These are phyloP conservation scores for Tridacna crocea DNA, from an alignment of 2,888 invertebrate genomes.

Conservation along the genomic window DNA sequence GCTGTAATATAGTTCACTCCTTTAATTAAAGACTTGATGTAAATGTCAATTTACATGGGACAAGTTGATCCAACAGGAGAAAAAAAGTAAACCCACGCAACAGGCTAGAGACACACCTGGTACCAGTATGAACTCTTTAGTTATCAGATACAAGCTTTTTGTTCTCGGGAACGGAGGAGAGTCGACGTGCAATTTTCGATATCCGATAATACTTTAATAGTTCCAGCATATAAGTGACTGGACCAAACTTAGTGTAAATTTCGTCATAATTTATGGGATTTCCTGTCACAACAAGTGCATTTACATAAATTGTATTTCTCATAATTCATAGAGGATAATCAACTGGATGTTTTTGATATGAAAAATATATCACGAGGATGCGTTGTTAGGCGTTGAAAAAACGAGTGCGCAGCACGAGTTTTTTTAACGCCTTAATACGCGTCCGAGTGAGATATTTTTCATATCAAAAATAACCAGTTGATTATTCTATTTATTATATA, in stretches of 20 bases:
- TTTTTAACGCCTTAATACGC: too few relatives aligned
- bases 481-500: too few relatives aligned
- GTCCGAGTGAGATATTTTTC: too few relatives aligned
- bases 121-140: not conserved
- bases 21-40: constrained; percentile 3
- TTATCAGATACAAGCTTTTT: constrained; percentile 3
- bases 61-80: not conserved
- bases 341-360: too few relatives aligned
- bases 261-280: too few relatives aligned
- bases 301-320: too few relatives aligned
- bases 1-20: constrained; percentile 1
- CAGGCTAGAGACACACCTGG: not conserved
- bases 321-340: too few relatives aligned
- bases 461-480: too few relatives aligned
- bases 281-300: too few relatives aligned
- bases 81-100: constrained; percentile 2
- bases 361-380: too few relatives aligned
- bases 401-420: too few relatives aligned
- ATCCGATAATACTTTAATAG: constrained; percentile 28
- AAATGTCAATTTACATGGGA: not conserved
- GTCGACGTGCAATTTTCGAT: constrained; percentile 11
- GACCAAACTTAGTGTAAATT: not conserved
- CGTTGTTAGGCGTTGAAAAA: too few relatives aligned
- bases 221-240: constrained; percentile 13
- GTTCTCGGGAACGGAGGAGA: constrained; percentile 3